Base-by-base conservation (phyloP, 2,888 invertebrate genomes). In the Rhimphoctona megacephalus region DNA sequence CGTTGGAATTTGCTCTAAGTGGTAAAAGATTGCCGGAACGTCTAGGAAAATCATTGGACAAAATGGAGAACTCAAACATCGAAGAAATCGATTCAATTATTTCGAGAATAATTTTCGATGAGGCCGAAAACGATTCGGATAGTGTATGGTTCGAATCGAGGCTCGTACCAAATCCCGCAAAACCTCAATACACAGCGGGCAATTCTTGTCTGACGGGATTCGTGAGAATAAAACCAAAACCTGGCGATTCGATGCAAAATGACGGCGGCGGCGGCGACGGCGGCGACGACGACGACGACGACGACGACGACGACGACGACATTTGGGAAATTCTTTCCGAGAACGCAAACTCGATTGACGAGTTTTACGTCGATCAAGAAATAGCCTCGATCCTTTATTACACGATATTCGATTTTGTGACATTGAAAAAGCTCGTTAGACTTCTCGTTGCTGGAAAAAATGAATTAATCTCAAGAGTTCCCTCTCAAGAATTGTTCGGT, bases 371-470 rank as follows among this genome's bases (percentile, higher is more conserved):
- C 4, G 94, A 94, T 9, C 94, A 96, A 89, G 96, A 96, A 11
- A 94, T 96, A 67, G 96, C 96, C 90, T 96, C 96, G 86, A 95
- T 95, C 22, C 94, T 96, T 92, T 96, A 95, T 89, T 96, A 96
- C 90, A 95, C 95, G 88, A 89, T 93, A 0, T 95, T 96, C 77
- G 96, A 96, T 88, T 95, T 95, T 85, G 93, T 95, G 0, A 95
- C 96, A 2, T 89, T 96, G 54, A 95, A 95, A 64, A 94, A 94
- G 88, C 91, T 96, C 80, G 95, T 95, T 78, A 95, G 94, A 92
- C 94, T 95, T 81, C 93, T 95, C 43, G 94, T 95, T 70, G 95
- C 95, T 0, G 95, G 95, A 86, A 81, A 67, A 14, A 52, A 82
- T 14, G 94, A 91, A 67, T 49, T 92, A 1, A 85, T 94, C 83